phyloP scores from a whole-genome alignment of 2,797 vertebrate species.

The Acridotheres tristis region DNA sequence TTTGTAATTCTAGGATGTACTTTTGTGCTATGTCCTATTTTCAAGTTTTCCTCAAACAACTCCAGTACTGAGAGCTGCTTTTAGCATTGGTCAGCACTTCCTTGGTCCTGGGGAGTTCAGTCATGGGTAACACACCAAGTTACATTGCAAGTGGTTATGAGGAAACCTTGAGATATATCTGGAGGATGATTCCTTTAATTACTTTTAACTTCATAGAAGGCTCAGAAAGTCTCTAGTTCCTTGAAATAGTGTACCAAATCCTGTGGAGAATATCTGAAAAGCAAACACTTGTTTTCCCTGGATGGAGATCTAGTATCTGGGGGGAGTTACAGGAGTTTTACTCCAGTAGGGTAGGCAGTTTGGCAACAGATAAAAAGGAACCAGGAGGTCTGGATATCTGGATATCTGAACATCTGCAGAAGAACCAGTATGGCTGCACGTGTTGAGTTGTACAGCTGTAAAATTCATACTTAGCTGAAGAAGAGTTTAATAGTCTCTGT shows the following conservation, averaged over 20 bases:
- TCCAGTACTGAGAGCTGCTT: background rate
- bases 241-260: background rate
- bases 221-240: background rate
- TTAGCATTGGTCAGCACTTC: background rate
- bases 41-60: slow-evolving; percentile 4
- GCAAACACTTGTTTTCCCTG: background rate
- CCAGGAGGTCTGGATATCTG: background rate
- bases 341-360: background rate
- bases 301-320: background rate
- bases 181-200: background rate
- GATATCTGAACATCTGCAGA: background rate
- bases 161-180: background rate
- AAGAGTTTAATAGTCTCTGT: background rate
- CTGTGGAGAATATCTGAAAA: background rate
- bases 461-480: background rate
- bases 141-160: background rate
- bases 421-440: background rate
- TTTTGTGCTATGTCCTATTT: slow-evolving; percentile 32
- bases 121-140: background rate
- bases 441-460: background rate
- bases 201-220: background rate
- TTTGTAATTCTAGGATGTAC: slow-evolving; percentile 2
- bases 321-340: background rate
- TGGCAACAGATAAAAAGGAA: background rate
- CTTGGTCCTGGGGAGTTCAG: background rate